phyloP scores from a whole-genome alignment of 1,140 invertebrate species.

The Callitettix versicolor region DNA sequence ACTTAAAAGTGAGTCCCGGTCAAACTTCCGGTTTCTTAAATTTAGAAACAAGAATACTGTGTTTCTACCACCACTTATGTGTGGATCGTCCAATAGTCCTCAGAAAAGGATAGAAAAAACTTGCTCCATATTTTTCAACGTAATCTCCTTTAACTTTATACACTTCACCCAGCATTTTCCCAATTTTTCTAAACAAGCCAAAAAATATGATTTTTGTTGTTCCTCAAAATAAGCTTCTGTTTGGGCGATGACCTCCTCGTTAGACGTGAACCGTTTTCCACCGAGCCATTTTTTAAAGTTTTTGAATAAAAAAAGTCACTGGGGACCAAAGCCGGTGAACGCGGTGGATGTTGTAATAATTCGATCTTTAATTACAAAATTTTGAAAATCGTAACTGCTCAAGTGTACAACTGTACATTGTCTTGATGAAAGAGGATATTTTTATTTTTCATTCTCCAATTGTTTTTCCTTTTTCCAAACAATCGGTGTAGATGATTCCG shows the following conservation, averaged over 20 bases:
- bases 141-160: constrained; percentile 17
- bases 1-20: no score
- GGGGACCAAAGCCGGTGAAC: neutral
- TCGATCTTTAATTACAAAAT: constrained; percentile 25
- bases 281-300: neutral
- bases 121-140: constrained; percentile 9
- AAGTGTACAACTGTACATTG: constrained; percentile 11
- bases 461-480: constrained; percentile 8
- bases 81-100: no score
- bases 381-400: constrained; percentile 5
- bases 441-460: constrained; percentile 6
- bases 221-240: constrained; percentile 21
- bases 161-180: constrained; percentile 17
- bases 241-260: constrained; percentile 18
- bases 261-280: constrained; percentile 14
- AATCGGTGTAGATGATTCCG: constrained; percentile 11
- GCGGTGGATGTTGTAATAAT: neutral
- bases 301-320: neutral
- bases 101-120: no score
- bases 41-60: no score
- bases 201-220: constrained; percentile 18
- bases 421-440: constrained; percentile 22
- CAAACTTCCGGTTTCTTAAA: no score
- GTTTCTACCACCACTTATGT: no score
- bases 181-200: constrained; percentile 19